Evolutionary conservation across 2,113 vertebrate species (phyloP).

Genomic region (Myotis yumanensis): DNA sequence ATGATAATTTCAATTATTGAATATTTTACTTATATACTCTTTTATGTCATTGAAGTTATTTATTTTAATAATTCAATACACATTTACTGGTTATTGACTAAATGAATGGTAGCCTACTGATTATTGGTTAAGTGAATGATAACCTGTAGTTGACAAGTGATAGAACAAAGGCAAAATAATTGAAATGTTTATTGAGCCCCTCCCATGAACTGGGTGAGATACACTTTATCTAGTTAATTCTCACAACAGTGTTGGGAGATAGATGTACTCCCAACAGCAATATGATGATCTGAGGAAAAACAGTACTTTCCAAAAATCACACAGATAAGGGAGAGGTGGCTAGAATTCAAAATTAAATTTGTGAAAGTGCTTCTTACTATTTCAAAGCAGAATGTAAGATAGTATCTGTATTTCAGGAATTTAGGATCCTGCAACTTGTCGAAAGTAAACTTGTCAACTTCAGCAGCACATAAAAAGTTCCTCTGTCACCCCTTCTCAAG

Average conservation of each 20-base stretch:
- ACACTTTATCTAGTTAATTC: neutral
- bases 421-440: neutral
- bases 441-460: no score
- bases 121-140: neutral
- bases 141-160: neutral
- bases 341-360: neutral
- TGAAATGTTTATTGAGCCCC: neutral
- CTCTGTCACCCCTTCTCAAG: no score
- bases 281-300: neutral
- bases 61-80: neutral
- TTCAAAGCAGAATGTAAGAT: neutral
- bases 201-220: no score
- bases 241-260: neutral
- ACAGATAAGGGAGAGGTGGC: neutral
- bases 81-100: neutral
- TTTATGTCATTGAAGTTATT: neutral
- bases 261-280: neutral
- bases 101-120: neutral
- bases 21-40: neutral
- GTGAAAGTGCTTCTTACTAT: neutral
- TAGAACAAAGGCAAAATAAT: neutral
- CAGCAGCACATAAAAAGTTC: no score
- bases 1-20: neutral
- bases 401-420: neutral
- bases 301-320: neutral